Evolutionary conservation across 1,140 invertebrate genomes (phyloP).

Genomic region (Zaprionus camerounensis): DNA sequence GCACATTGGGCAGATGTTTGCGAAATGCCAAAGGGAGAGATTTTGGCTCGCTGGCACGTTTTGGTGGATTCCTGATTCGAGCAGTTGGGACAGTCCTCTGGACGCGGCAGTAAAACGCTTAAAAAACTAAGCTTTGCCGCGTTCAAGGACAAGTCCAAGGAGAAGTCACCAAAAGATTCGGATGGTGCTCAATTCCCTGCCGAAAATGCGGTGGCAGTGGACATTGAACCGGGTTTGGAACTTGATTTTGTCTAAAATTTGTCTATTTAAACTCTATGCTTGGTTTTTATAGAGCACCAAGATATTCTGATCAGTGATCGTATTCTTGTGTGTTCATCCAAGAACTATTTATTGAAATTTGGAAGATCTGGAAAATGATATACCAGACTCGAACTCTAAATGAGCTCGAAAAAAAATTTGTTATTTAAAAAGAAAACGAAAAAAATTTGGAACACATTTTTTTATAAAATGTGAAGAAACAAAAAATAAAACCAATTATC

Average conservation of each 20-base stretch:
- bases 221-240: slow-evolving; percentile 79
- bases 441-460: slow-evolving; percentile 68
- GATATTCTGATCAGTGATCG: background rate
- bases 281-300: slow-evolving; percentile 49
- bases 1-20: slow-evolving; percentile 97
- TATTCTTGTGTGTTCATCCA: slow-evolving; percentile 14
- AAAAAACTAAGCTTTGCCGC: slow-evolving; percentile 69
- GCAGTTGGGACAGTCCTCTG: slow-evolving; percentile 79
- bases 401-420: slow-evolving; percentile 54
- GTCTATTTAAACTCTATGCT: slow-evolving; percentile 42
- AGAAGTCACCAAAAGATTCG: slow-evolving; percentile 60
- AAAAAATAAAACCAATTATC: slow-evolving; percentile 46
- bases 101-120: slow-evolving; percentile 71
- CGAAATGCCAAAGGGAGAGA: slow-evolving; percentile 85
- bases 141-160: slow-evolving; percentile 79
- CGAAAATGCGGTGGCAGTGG: slow-evolving; percentile 76
- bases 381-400: slow-evolving; percentile 32
- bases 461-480: slow-evolving; percentile 51
- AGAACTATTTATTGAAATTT: slow-evolving; percentile 44
- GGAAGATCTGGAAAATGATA: slow-evolving; percentile 23
- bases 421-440: slow-evolving; percentile 58
- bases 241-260: slow-evolving; percentile 78
- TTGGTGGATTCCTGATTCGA: slow-evolving; percentile 86
- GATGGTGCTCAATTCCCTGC: slow-evolving; percentile 51
- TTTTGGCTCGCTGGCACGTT: slow-evolving; percentile 89